Conservation (phyloP, 2,888 invertebrate genomes). For the Conistra vaccinii region DNA sequence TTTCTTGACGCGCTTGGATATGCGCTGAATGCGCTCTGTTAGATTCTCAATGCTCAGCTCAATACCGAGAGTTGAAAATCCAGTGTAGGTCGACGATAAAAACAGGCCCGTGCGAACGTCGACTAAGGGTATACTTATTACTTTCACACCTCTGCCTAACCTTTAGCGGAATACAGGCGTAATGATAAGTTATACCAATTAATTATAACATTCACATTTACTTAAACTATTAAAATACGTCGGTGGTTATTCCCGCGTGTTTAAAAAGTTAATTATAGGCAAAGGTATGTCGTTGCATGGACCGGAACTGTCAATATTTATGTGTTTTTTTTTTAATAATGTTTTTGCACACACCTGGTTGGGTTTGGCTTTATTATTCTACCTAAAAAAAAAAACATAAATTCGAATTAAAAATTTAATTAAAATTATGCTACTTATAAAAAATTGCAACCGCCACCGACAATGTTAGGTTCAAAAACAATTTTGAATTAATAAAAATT, state of each 20-base stretch:
- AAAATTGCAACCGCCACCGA: not conserved
- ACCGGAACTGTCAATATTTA: conserved; percentile 43
- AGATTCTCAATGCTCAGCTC: too few species aligned
- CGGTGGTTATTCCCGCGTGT: conserved; percentile 22
- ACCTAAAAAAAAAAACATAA: not conserved
- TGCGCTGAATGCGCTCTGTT: too few species aligned
- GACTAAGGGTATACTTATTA: too few species aligned
- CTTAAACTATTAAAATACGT: conserved; percentile 20
- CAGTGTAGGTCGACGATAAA: too few species aligned
- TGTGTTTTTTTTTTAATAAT: not conserved
- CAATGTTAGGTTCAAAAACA: not conserved
- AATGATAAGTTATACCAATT: conserved; percentile 6
- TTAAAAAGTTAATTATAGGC: conserved; percentile 43
- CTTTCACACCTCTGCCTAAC: not conserved
- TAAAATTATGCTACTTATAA: not conserved
- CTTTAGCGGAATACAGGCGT: not conserved
- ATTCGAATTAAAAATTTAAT: not conserved
- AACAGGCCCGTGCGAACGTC: too few species aligned
- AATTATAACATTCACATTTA: conserved; percentile 28
- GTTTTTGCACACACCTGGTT: conserved; percentile 15
- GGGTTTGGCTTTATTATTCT: not conserved
- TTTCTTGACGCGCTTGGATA: too few species aligned
- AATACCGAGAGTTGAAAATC: too few species aligned
- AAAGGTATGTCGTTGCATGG: conserved; percentile 2
- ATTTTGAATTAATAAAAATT: not conserved